These are phyloP conservation scores for Denticeps clupeoides DNA, from an alignment of 2,797 vertebrate species.

Conservation along the genomic window DNA sequence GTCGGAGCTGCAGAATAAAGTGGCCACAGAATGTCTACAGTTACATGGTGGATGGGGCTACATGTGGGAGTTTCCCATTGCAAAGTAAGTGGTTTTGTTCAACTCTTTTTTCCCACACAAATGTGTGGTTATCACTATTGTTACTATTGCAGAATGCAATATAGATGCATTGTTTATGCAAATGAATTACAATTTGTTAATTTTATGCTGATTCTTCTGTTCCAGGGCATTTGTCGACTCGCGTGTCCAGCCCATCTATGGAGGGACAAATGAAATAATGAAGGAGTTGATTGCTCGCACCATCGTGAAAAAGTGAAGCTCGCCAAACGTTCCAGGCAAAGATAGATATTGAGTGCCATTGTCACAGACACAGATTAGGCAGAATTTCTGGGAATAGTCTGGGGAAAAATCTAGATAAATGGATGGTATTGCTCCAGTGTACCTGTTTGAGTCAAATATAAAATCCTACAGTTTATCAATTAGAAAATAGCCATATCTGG, in stretches of 20 bases:
- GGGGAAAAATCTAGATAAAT: no score
- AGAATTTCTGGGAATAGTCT: no score
- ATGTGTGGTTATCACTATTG: neutral
- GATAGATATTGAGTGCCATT: no score
- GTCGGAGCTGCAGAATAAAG: constrained; percentile 76
- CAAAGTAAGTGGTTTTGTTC: constrained; percentile 69
- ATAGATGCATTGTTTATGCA: neutral
- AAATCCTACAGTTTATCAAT: no score
- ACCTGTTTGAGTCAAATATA: no score
- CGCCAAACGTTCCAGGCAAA: no score
- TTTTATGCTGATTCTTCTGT: constrained; percentile 9
- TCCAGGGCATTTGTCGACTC: constrained; percentile 84
- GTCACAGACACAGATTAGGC: no score
- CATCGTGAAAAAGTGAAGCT: no score
- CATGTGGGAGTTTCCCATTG: constrained; percentile 91
- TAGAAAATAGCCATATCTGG: no score
- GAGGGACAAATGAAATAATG: constrained; percentile 95
- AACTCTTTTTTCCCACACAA: neutral
- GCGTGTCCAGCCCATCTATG: constrained; percentile 81
- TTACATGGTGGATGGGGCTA: constrained; percentile 92
- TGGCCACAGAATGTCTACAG: constrained; percentile 80
- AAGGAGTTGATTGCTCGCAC: constrained; percentile 83
- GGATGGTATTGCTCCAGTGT: no score
- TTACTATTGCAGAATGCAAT: neutral
- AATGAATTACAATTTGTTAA: neutral